These are phyloP conservation scores for Himantopus leucocephalus DNA, from an alignment of 2,113 vertebrate species.

Conservation along the genomic window DNA sequence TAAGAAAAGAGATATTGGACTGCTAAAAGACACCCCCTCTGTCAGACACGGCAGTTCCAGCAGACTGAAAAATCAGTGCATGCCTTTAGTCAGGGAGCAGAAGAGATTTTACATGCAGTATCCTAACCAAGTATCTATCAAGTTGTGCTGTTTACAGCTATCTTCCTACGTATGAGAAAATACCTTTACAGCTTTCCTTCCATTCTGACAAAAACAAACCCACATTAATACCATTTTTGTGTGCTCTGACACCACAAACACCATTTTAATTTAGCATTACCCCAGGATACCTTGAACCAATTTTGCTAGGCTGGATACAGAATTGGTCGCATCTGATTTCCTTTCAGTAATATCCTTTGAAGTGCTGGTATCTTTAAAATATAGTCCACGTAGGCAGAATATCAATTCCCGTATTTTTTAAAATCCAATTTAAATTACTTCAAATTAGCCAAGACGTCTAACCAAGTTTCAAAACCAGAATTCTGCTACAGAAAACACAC, in stretches of 20 bases:
- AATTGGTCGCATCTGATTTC: slow-evolving; percentile 68
- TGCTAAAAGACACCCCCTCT: neutral
- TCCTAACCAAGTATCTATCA: neutral
- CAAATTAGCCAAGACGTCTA: slow-evolving; percentile 58
- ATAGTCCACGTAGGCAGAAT: slow-evolving; percentile 58
- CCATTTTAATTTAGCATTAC: slow-evolving; percentile 59
- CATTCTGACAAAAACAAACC: neutral
- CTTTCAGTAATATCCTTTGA: slow-evolving; percentile 70
- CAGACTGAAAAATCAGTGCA: neutral
- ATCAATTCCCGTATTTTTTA: slow-evolving; percentile 57
- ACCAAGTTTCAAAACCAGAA: slow-evolving; percentile 29
- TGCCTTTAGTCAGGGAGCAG: neutral
- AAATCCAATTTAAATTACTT: slow-evolving; percentile 71
- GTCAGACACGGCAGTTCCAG: neutral
- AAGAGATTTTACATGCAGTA: neutral
- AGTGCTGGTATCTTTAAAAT: slow-evolving; percentile 69
- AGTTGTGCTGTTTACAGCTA: neutral
- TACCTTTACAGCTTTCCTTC: neutral
- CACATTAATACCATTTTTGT: neutral
- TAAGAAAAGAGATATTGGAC: slow-evolving; percentile 5
- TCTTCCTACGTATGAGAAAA: neutral
- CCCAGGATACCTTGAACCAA: slow-evolving; percentile 65
- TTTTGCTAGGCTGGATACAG: slow-evolving; percentile 60
- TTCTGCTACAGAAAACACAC: neutral
- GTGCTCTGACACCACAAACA: neutral